These are phyloP conservation scores for Diacarnus erythraeanus DNA, from an alignment of 37 sponge, comb jelly and placozoan species.

Conservation along the genomic window DNA sequence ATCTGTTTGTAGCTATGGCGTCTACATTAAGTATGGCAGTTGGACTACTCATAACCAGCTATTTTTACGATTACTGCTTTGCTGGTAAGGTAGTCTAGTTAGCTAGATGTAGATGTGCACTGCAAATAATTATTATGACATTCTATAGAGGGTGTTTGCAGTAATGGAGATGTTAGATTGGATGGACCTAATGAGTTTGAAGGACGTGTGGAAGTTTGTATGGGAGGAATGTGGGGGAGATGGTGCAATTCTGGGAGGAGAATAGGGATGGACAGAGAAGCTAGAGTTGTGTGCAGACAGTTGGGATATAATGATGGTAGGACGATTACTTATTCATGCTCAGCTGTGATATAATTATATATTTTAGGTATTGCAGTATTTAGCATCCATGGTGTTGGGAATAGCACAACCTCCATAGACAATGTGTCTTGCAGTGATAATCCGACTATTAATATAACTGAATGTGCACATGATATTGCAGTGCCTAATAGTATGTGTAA, in stretches of 20 bases:
- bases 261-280: conserved; percentile 6
- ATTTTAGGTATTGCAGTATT: neutral
- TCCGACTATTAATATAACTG: neutral
- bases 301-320: conserved; percentile 12
- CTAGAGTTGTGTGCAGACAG: conserved; percentile 29
- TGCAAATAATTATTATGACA: too few relatives aligned
- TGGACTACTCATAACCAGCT: neutral
- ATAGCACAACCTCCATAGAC: neutral
- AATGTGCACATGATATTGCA: neutral
- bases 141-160: neutral
- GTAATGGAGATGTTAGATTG: conserved; percentile 17
- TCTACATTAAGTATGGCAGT: too few relatives aligned
- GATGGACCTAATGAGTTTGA: neutral
- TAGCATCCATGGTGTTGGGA: neutral
- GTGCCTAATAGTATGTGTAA: neutral
- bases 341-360: neutral
- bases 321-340: neutral
- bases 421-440: neutral
- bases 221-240: conserved; percentile 29
- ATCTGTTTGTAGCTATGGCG: too few relatives aligned
- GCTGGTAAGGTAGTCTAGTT: neutral
- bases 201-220: conserved; percentile 26
- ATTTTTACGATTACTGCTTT: neutral
- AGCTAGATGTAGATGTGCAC: too few relatives aligned
- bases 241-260: conserved; percentile 6